Percentiles rank a stretch among this genome's conserved stretches.
These are phyloP conservation scores for Cyanoliseus patagonus DNA, from an alignment of 2,113 vertebrate species.

Conservation along the genomic window DNA sequence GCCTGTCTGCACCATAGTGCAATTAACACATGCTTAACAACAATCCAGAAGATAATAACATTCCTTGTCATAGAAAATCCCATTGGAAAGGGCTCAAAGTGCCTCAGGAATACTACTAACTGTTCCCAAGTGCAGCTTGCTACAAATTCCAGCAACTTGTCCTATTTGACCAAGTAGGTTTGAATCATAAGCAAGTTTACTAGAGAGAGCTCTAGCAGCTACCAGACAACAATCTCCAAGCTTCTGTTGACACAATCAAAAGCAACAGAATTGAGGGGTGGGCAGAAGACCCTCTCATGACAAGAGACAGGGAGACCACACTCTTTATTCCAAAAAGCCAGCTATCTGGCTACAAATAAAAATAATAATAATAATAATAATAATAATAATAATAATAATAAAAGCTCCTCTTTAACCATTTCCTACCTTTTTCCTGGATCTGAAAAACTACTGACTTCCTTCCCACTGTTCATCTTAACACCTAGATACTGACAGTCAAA, in stretches of 20 bases:
- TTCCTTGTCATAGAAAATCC: neutral
- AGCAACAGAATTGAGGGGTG: neutral
- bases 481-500: neutral
- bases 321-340: neutral
- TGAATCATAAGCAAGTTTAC: neutral
- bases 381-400: neutral
- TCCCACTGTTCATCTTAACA: neutral
- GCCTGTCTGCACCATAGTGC: neutral
- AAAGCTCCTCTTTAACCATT: neutral
- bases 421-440: neutral
- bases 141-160: neutral
- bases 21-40: neutral
- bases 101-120: neutral
- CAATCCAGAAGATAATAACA: neutral
- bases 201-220: neutral
- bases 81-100: neutral
- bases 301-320: rapidly evolving
- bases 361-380: neutral
- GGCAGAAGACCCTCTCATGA: neutral
- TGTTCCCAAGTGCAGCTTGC: neutral
- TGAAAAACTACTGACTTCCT: neutral
- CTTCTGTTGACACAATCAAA: neutral
- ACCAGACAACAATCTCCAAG: neutral
- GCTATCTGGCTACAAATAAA: neutral
- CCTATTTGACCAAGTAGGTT: neutral